Base-by-base conservation (phyloP, 2,113 vertebrate genomes). In the Microcebus lehilahytsara region DNA sequence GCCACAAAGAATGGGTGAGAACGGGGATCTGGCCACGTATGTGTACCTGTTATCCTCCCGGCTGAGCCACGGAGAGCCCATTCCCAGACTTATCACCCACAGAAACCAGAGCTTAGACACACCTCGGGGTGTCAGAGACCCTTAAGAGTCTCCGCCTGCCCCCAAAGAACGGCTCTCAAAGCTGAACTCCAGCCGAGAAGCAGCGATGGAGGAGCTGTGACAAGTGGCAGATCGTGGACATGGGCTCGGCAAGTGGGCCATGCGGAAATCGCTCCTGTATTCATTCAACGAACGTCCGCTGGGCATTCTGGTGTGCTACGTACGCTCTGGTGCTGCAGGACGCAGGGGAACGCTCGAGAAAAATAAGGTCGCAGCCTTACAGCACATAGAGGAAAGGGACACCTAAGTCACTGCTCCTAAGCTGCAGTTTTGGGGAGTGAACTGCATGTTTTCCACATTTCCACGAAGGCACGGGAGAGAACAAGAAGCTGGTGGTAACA, bases 11-110 rank as follows among this genome's bases (percentile, higher is more conserved):
- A 10, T 1, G n/a, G 7, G 16, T 2, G 37, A n/a, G 46, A 72
- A 25, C 3, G 0, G 4, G 20, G 6, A 1, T 22, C 53, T 22
- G 42, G 51, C 64, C 42, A 56, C 42, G 1, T 0, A 1, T 0
- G 0, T 7, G 10, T 16, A 17, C 0, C 0, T 46, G 11, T 75
- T 3, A 9, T 19, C 37, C 14, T 56, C 53, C 12, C 7, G 10
- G 25, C 37, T 3, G 7, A 34, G 46, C 71, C 56, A 10, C 1
- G 11, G 3, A 8, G 34, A 66, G 30, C 77, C 37, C 23, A 64
- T 20, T 79, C 49, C 81, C 87, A 84, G 81, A 69, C 3, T 53
- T 3, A 13, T 3, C 2, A 25, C 30, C 51, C 71, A 66, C 56
- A 40, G 34, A 60, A 77, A 17, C 2, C 1, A 51, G 69, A 78